Percentiles rank a stretch among this genome's conserved stretches.
Conservation (phyloP, 2,888 invertebrate genomes). For the Lypha dubia region DNA sequence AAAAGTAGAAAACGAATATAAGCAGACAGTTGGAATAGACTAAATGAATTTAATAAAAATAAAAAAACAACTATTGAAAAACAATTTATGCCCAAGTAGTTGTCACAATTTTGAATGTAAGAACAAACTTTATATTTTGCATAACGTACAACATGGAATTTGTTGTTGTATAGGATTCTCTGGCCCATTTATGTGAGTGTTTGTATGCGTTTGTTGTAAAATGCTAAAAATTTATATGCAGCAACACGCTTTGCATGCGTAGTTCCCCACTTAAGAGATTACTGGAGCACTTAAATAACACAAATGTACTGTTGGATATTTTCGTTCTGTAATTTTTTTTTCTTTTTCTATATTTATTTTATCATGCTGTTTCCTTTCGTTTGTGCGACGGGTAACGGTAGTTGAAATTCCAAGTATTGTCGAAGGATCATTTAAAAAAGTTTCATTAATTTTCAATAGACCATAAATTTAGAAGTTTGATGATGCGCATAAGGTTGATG, state of each 20-base stretch:
- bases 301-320: constrained; percentile 58
- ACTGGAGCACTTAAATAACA: constrained; percentile 71
- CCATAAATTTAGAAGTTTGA: constrained; percentile 51
- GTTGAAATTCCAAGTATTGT: constrained; percentile 15
- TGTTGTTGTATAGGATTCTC: constrained; percentile 10
- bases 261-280: constrained; percentile 74
- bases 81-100: constrained; percentile 50
- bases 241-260: constrained; percentile 73
- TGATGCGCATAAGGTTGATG: constrained; percentile 63
- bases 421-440: constrained; percentile 38
- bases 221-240: constrained; percentile 74
- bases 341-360: background rate
- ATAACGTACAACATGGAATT: constrained; percentile 5
- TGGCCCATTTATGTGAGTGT: constrained; percentile 32
- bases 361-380: constrained; percentile 31
- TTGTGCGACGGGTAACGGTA: constrained; percentile 22
- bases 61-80: constrained; percentile 33
- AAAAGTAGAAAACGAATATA: no score
- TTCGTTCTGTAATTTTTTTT: constrained; percentile 15
- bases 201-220: constrained; percentile 38
- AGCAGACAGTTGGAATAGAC: constrained; percentile 14
- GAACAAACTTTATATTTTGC: constrained; percentile 44
- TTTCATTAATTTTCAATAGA: constrained; percentile 48
- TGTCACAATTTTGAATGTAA: constrained; percentile 50
- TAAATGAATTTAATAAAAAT: constrained; percentile 31